These are phyloP conservation scores for Onychorhynchus coronatus DNA, from an alignment of 2,113 vertebrate genomes.

Conservation along the genomic window DNA sequence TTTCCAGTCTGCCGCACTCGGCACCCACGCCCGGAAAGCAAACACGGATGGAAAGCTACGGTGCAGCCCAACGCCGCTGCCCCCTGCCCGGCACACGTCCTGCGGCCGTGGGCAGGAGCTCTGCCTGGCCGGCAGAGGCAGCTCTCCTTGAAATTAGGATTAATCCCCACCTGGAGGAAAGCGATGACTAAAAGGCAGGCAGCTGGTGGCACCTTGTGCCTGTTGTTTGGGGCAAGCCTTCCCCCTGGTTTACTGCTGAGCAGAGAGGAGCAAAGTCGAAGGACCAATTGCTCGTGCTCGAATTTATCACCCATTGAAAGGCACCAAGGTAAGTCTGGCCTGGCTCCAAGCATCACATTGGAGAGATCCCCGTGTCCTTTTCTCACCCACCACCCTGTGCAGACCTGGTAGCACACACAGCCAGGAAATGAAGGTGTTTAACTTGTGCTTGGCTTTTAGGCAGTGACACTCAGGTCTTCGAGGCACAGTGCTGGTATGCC, in stretches of 20 bases:
- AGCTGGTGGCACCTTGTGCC: not conserved
- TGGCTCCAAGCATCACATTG: not conserved
- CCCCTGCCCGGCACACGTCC: not conserved
- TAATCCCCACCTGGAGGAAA: not conserved
- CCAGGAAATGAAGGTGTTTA: not conserved
- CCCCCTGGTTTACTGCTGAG: not conserved
- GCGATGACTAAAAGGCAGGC: not conserved
- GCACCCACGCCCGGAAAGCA: constrained; percentile 33
- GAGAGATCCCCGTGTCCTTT: not conserved
- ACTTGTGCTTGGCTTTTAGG: not conserved
- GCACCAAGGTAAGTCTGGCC: not conserved
- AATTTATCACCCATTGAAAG: not conserved
- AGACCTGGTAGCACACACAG: not conserved
- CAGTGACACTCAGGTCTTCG: not conserved
- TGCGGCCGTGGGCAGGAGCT: not conserved
- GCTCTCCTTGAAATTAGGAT: not conserved
- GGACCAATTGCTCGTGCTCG: not conserved
- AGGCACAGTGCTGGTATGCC: not conserved
- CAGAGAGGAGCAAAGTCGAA: not conserved
- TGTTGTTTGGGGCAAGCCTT: not conserved
- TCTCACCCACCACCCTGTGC: not conserved
- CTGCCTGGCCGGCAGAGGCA: not conserved
- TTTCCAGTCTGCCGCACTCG: not conserved
- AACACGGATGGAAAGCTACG: not conserved
- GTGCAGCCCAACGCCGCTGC: not conserved